Percentiles rank a stretch among this genome's conserved stretches.
Conservation (phyloP, 2,797 vertebrate genomes). For the Schizopygopsis malacanthus region DNA sequence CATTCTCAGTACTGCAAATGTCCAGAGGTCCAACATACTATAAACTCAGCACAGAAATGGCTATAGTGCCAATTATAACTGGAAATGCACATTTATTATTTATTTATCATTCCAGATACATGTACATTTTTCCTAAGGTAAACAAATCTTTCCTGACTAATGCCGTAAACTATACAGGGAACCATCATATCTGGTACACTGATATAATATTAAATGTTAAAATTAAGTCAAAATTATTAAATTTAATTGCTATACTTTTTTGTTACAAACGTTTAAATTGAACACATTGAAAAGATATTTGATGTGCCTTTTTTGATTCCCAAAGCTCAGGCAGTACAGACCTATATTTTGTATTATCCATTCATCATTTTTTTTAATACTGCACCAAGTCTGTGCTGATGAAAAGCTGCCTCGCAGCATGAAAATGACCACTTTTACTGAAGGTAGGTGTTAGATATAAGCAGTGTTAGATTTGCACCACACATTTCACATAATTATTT, state of each 20-base stretch:
- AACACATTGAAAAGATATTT: neutral
- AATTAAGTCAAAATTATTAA: neutral
- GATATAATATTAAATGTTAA: neutral
- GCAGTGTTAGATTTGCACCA: slow-evolving; percentile 8
- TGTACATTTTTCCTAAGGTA: neutral
- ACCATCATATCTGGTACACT: neutral
- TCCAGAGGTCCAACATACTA: neutral
- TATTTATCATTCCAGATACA: neutral
- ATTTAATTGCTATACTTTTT: no score
- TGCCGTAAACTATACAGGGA: neutral
- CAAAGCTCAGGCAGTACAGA: neutral
- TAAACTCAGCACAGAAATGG: neutral
- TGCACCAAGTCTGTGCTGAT: neutral
- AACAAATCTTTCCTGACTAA: neutral
- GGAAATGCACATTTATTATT: neutral
- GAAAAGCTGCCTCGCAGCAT: neutral
- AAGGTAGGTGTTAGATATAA: slow-evolving; percentile 25
- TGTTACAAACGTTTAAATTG: neutral
- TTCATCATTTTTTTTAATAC: slow-evolving; percentile 15
- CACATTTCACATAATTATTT: slow-evolving; percentile 24
- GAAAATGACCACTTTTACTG: neutral
- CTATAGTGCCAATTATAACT: neutral
- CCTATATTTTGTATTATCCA: slow-evolving; percentile 19
- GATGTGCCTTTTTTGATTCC: neutral
- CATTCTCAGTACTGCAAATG: neutral